A percentile compares a stretch with the other conserved stretches of the same genome.
These are phyloP conservation scores for Aramus guarauna DNA, from an alignment of 2,113 vertebrate genomes.

Conservation along the genomic window DNA sequence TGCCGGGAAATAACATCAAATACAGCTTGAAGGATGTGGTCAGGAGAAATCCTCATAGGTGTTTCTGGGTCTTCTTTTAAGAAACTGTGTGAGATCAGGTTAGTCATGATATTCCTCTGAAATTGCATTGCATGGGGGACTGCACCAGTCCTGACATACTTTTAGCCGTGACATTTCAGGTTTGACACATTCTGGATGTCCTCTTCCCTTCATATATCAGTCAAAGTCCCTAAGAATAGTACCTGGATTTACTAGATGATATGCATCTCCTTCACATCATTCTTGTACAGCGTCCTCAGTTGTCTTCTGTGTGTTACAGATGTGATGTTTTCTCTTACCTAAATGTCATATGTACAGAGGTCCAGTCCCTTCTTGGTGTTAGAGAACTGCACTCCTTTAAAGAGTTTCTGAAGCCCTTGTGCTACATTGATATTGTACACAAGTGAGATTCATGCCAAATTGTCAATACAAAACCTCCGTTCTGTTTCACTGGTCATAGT, in stretches of 20 bases:
- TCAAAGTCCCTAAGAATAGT: background rate
- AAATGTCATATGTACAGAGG: fast-evolving
- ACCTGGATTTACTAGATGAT: background rate
- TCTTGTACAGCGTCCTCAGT: background rate
- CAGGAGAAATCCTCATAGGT: background rate
- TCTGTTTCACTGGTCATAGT: background rate
- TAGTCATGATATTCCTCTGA: background rate
- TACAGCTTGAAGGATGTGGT: background rate
- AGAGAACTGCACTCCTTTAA: background rate
- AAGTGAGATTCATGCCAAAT: background rate
- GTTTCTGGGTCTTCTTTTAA: background rate
- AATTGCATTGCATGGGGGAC: background rate
- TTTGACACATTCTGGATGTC: background rate
- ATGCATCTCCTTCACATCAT: background rate
- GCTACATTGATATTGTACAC: background rate
- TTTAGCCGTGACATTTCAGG: background rate
- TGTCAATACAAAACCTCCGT: fast-evolving
- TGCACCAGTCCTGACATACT: background rate
- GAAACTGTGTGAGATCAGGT: background rate
- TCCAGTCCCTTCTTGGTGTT: background rate
- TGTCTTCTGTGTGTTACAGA: fast-evolving
- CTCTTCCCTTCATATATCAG: background rate
- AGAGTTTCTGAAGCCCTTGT: background rate
- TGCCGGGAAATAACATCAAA: background rate
- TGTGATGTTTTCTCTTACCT: background rate